phyloP scores from a whole-genome alignment of 2,113 vertebrate species.

The Boulengeromyrus knoepffleri region DNA sequence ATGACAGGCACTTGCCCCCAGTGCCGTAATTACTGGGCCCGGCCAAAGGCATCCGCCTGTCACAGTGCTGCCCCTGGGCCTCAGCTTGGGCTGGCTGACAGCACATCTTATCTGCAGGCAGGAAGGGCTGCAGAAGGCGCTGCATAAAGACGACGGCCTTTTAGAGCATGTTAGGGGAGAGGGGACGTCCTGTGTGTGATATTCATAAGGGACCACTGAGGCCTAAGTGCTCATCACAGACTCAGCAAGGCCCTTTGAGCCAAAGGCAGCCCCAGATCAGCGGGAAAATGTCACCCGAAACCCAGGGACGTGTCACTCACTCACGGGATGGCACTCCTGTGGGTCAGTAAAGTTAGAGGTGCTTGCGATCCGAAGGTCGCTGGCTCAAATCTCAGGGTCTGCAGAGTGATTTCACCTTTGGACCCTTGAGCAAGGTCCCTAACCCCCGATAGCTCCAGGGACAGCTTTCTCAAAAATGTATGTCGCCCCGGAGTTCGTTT shows the following conservation, averaged over 20 bases:
- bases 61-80: slow-evolving; percentile 42
- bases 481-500: not conserved
- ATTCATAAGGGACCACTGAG: slow-evolving; percentile 27
- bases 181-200: slow-evolving; percentile 36
- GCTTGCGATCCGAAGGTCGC: not conserved
- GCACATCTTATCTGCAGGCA: slow-evolving; percentile 30
- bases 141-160: slow-evolving; percentile 16
- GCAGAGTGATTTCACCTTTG: not conserved
- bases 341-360: not conserved
- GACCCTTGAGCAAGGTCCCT: not conserved
- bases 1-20: slow-evolving; percentile 54
- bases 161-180: slow-evolving; percentile 27
- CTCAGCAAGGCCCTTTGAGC: slow-evolving; percentile 15
- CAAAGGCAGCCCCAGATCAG: not conserved
- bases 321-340: not conserved
- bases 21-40: slow-evolving; percentile 56
- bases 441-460: not conserved
- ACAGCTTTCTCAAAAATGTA: not conserved
- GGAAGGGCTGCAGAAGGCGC: slow-evolving; percentile 17
- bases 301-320: not conserved
- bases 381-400: not conserved
- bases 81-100: slow-evolving; percentile 27
- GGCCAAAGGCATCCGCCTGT: slow-evolving; percentile 41
- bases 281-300: not conserved
- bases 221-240: not conserved